A percentile compares a stretch with the other conserved stretches of the same genome.
phyloP scores from a whole-genome alignment of 2,888 invertebrate genomes.

The Caenorhabditis japonica region DNA sequence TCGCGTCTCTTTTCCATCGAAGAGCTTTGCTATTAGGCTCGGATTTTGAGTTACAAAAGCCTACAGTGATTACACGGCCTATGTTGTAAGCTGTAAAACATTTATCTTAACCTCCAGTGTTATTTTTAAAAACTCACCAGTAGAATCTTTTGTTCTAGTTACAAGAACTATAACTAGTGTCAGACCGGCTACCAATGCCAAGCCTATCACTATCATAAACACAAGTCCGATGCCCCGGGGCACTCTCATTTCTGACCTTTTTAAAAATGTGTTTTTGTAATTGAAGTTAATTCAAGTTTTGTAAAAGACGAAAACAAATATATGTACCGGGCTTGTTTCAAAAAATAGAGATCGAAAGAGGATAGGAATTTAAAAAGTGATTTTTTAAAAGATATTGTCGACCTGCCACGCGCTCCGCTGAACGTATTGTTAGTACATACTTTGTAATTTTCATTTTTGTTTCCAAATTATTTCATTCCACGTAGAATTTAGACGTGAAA shows the following conservation, averaged over 20 bases:
- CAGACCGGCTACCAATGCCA: constrained; percentile 36
- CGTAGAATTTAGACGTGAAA: too few relatives aligned
- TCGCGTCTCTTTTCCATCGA: constrained; percentile 23
- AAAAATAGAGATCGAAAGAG: too few relatives aligned
- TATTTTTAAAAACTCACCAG: constrained; percentile 4
- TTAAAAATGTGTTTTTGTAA: too few relatives aligned
- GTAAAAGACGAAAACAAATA: too few relatives aligned
- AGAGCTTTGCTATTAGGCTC: background rate
- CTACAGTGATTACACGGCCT: constrained; percentile 34
- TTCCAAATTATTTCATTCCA: too few relatives aligned
- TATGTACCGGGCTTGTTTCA: too few relatives aligned
- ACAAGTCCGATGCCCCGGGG: constrained; percentile 46
- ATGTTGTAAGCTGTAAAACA: constrained; percentile 1
- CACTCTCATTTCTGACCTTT: constrained; percentile 39
- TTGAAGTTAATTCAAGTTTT: too few relatives aligned
- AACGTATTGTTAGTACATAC: too few relatives aligned
- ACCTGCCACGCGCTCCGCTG: too few relatives aligned
- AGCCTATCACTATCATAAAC: constrained; percentile 37
- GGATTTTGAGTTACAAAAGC: constrained; percentile 26
- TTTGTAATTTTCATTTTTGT: too few relatives aligned
- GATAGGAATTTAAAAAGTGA: too few relatives aligned
- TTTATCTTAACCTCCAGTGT: background rate
- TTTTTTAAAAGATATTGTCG: too few relatives aligned
- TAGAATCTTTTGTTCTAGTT: background rate
- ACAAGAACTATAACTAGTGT: constrained; percentile 47